These are phyloP conservation scores for Leptopilina myrica DNA, from an alignment of 2,888 invertebrate genomes.

Conservation along the genomic window DNA sequence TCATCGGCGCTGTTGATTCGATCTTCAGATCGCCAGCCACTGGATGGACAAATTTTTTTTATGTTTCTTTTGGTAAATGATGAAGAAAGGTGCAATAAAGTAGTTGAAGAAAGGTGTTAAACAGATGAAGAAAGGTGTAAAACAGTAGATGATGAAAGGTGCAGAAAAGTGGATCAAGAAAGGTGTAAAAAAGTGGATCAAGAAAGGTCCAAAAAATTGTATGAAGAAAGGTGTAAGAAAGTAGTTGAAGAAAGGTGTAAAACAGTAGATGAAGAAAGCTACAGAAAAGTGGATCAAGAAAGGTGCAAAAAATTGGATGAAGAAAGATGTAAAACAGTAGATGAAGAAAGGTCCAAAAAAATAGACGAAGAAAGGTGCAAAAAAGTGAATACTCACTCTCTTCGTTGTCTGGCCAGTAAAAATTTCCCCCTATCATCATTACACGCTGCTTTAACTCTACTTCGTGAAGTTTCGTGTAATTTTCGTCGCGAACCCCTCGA, in stretches of 20 bases:
- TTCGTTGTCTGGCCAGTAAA: conserved; percentile 61
- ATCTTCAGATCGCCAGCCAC: conserved; percentile 70
- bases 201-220: too few species aligned
- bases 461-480: conserved; percentile 71
- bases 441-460: conserved; percentile 59
- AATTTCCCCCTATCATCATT: conserved; percentile 63
- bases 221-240: not conserved
- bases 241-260: too few species aligned
- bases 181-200: not conserved
- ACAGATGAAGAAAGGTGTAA: too few species aligned
- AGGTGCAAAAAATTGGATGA: too few species aligned
- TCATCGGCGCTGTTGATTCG: conserved; percentile 66
- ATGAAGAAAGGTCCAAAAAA: too few species aligned
- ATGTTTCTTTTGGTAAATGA: too few species aligned
- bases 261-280: not conserved
- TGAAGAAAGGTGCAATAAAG: not conserved
- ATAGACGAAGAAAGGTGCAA: too few species aligned
- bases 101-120: not conserved
- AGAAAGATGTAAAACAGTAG: too few species aligned
- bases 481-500: conserved; percentile 69
- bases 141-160: too few species aligned
- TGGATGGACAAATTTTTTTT: not conserved
- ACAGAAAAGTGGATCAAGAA: too few species aligned
- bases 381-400: conserved; percentile 62
- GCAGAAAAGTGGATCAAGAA: not conserved